These are phyloP conservation scores for Melanaphis sacchari DNA, from an alignment of 1,140 invertebrate genomes.

Conservation along the genomic window DNA sequence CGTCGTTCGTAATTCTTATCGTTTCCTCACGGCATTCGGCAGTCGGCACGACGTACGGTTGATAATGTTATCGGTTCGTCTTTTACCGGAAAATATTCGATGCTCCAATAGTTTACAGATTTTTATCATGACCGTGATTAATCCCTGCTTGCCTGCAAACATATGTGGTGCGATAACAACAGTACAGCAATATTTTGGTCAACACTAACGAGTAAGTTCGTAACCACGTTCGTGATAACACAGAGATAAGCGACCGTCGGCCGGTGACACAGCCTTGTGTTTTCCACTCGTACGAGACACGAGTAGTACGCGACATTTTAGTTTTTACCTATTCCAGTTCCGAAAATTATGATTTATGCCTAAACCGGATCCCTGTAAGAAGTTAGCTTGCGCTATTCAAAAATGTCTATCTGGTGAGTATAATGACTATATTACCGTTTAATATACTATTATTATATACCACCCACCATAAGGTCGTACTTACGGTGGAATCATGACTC, in stretches of 20 bases:
- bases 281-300: neutral
- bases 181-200: too few species aligned
- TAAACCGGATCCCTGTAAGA: constrained; percentile 76
- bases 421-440: neutral
- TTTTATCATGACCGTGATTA: neutral
- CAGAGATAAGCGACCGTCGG: neutral
- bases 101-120: neutral
- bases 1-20: neutral
- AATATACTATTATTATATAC: neutral
- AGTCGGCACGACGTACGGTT: neutral
- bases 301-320: too few species aligned
- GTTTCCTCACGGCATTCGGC: too few species aligned
- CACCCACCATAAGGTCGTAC: neutral
- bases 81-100: neutral
- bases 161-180: too few species aligned
- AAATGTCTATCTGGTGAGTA: constrained; percentile 76
- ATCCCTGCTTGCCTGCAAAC: too few species aligned
- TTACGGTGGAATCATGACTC: neutral
- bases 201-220: too few species aligned
- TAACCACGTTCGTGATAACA: neutral
- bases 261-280: neutral
- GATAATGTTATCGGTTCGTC: neutral
- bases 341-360: neutral
- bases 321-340: neutral
- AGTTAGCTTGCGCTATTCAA: constrained; percentile 77